Conservation (phyloP, 2,797 vertebrate species). For the Scolopax bukidnonensis region DNA sequence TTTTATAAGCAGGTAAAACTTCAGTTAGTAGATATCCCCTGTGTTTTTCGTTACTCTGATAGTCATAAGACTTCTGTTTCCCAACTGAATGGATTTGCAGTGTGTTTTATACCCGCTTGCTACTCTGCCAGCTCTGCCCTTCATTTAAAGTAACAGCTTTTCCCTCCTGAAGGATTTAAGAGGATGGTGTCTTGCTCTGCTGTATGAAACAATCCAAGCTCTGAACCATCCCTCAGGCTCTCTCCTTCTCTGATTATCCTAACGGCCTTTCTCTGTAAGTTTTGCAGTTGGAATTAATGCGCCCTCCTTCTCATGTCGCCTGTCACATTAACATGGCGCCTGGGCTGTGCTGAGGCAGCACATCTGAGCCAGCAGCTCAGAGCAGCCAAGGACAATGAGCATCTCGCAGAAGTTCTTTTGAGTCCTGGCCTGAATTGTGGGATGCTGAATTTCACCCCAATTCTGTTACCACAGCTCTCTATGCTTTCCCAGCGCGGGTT, state of each 20-base stretch:
- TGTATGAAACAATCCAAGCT: not conserved
- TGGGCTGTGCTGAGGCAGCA: not conserved
- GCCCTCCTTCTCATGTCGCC: not conserved
- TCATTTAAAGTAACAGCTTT: not conserved
- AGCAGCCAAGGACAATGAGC: not conserved
- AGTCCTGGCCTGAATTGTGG: not conserved
- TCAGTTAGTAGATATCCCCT: not conserved
- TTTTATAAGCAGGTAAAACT: not conserved
- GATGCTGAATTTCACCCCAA: not conserved
- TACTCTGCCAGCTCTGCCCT: not conserved
- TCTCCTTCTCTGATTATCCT: not conserved
- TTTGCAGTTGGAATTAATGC: not conserved
- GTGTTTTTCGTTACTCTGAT: not conserved
- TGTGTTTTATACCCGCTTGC: not conserved
- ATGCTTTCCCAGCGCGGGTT: rapidly evolving
- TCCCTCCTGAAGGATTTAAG: not conserved
- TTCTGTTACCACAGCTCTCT: not conserved
- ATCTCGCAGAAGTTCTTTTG: not conserved
- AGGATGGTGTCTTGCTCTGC: not conserved
- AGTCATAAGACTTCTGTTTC: not conserved
- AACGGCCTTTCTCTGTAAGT: not conserved
- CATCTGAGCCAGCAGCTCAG: not conserved
- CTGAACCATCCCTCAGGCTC: not conserved
- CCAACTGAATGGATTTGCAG: not conserved
- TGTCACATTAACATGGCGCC: not conserved